phyloP scores from a whole-genome alignment of 2,888 invertebrate genomes.

The Drosophila rellima region DNA sequence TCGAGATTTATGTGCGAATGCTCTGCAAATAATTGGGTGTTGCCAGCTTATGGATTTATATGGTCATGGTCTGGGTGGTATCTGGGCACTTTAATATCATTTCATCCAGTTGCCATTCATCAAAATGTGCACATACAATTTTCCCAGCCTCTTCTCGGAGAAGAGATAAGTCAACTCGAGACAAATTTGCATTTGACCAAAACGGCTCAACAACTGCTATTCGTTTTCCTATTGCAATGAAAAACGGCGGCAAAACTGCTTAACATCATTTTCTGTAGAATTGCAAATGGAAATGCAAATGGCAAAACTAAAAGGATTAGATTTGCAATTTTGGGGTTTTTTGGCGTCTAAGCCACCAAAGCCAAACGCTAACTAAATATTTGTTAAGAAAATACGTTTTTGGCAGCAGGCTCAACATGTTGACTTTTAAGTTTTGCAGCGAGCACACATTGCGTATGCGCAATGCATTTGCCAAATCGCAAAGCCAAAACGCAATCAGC shows the following conservation, averaged over 20 bases:
- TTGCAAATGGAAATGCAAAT: conserved; percentile 54
- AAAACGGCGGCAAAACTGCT: conserved; percentile 14
- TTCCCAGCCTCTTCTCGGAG: not conserved
- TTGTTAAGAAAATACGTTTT: conserved; percentile 62
- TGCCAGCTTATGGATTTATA: conserved; percentile 53
- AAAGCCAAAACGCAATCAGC: conserved; percentile 53
- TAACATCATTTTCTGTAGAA: conserved; percentile 35
- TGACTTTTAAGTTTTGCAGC: conserved; percentile 46
- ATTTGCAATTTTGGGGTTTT: conserved; percentile 45
- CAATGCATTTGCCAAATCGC: conserved; percentile 63
- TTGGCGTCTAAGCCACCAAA: conserved; percentile 28
- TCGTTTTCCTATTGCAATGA: not conserved
- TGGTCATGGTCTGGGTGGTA: conserved; percentile 14
- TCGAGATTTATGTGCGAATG: conserved; percentile 66
- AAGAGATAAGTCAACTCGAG: conserved; percentile 27
- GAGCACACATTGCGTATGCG: conserved; percentile 59
- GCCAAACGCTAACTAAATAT: conserved; percentile 60
- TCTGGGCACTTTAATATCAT: conserved; percentile 17
- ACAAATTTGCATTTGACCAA: conserved; percentile 62
- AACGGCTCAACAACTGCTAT: conserved; percentile 7
- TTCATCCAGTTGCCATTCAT: conserved; percentile 40
- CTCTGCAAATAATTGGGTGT: conserved; percentile 64
- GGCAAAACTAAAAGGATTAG: conserved; percentile 63
- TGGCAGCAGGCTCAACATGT: conserved; percentile 33
- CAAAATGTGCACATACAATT: conserved; percentile 33